These are phyloP conservation scores for Papilio polyxenes DNA, from an alignment of 1,140 invertebrate species.

Conservation along the genomic window DNA sequence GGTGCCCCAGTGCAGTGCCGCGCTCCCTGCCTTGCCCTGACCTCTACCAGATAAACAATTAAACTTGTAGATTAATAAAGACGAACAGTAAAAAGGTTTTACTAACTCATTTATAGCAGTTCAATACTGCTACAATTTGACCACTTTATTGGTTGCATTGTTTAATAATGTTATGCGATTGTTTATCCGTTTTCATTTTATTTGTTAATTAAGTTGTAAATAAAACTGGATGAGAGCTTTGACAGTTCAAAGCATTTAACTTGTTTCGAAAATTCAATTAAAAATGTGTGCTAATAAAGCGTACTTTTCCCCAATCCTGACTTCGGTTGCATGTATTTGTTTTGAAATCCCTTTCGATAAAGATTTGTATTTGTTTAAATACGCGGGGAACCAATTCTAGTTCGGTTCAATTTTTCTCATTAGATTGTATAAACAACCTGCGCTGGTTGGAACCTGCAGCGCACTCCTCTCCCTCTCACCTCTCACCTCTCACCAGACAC, in stretches of 20 bases:
- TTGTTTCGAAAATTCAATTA: too few species aligned
- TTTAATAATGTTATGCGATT: too few species aligned
- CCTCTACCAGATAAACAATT: background rate
- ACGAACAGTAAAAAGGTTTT: background rate
- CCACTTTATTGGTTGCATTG: too few species aligned
- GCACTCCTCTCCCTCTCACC: too few species aligned
- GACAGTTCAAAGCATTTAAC: too few species aligned
- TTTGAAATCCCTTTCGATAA: background rate
- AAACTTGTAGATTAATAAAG: background rate
- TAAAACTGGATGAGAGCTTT: too few species aligned
- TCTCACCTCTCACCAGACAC: too few species aligned
- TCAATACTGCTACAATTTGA: background rate
- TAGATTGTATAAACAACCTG: background rate
- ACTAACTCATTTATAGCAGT: background rate
- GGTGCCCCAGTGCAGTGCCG: background rate
- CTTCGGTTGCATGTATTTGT: too few species aligned
- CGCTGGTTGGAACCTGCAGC: background rate
- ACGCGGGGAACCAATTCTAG: background rate
- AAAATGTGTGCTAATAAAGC: too few species aligned
- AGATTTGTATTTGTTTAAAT: background rate
- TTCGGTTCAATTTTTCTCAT: constrained; percentile 14
- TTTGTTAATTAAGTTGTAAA: too few species aligned
- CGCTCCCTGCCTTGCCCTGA: background rate
- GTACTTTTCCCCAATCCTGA: too few species aligned
- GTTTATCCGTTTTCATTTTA: too few species aligned